A percentile compares a stretch with the other conserved stretches of the same genome.
These are phyloP conservation scores for Pipistrellus nathusii DNA, from an alignment of 2,797 vertebrate species.

Conservation along the genomic window DNA sequence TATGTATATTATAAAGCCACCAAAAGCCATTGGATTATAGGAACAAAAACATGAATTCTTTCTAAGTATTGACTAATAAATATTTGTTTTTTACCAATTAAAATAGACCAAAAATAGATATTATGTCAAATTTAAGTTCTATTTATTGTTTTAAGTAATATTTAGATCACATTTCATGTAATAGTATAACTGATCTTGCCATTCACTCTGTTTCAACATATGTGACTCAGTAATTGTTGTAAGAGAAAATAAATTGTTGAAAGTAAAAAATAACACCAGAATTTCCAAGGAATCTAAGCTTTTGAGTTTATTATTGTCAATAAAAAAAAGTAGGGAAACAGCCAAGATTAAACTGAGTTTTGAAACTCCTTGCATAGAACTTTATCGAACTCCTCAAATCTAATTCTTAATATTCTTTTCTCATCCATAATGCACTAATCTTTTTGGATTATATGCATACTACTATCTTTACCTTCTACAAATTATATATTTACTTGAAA, in stretches of 20 bases:
- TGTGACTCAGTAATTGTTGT: background rate
- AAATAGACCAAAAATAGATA: constrained; percentile 5
- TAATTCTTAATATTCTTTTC: background rate
- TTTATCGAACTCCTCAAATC: background rate
- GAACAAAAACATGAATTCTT: background rate
- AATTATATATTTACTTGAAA: background rate
- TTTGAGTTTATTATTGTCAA: background rate
- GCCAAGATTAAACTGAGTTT: background rate
- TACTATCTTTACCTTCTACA: background rate
- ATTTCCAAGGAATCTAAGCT: background rate
- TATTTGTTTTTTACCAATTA: background rate
- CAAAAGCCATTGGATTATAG: background rate
- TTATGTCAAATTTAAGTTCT: background rate
- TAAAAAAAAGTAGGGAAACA: background rate
- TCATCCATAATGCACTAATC: background rate
- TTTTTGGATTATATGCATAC: background rate
- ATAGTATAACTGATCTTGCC: background rate
- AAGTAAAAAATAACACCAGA: background rate
- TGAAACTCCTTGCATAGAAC: background rate
- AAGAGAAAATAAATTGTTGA: background rate
- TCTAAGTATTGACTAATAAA: background rate
- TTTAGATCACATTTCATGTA: background rate
- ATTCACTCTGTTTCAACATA: background rate
- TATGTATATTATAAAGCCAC: background rate
- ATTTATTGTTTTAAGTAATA: background rate